These are phyloP conservation scores for Ypsolopha scabrella DNA, from an alignment of 2,888 invertebrate species.

Conservation along the genomic window DNA sequence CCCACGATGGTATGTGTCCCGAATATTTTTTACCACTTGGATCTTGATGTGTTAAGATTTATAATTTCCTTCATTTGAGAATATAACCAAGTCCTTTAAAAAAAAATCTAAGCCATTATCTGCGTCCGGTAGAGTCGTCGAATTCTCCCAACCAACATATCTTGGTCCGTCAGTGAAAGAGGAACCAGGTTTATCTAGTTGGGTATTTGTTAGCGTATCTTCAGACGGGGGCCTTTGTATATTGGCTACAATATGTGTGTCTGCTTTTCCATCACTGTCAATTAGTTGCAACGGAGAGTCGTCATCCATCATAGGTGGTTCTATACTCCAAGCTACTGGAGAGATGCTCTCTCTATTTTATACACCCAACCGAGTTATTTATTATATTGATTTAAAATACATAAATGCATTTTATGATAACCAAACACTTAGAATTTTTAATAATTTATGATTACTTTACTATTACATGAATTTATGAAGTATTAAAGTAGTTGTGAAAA, in stretches of 20 bases:
- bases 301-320: constrained; percentile 52
- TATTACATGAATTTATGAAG: no score
- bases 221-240: background rate
- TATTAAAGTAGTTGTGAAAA: no score
- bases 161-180: background rate
- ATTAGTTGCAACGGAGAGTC: constrained; percentile 60
- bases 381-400: no score
- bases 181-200: background rate
- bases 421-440: no score
- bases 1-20: no score
- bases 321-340: background rate
- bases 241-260: constrained; percentile 13
- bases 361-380: no score
- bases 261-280: constrained; percentile 67
- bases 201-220: background rate
- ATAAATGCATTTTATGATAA: no score
- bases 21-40: no score
- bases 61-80: no score
- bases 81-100: background rate
- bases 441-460: no score
- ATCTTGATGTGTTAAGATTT: no score
- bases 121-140: constrained; percentile 20
- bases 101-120: constrained; percentile 30
- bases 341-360: no score
- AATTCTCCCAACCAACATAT: background rate